Conservation (phyloP, 1,140 invertebrate genomes). For the Drosophila carrolli region DNA sequence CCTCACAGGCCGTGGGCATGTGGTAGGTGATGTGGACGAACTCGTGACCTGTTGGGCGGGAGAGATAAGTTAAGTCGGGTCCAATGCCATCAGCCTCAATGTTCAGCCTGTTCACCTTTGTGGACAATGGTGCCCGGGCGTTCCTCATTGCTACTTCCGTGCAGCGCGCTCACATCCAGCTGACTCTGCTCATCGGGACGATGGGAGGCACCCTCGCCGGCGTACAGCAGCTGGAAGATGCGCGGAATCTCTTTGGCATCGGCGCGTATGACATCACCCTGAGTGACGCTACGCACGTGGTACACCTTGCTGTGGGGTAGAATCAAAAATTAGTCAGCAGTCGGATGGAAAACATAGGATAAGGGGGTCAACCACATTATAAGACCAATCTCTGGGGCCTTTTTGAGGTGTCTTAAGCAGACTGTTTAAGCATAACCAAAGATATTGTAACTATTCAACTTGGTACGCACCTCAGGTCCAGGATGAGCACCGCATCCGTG, state of each 20-base stretch:
- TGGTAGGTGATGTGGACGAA: slow-evolving; percentile 98
- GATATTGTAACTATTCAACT: too few species aligned
- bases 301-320: slow-evolving; percentile 91
- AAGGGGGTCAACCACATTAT: not conserved
- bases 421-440: too few species aligned
- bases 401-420: too few species aligned
- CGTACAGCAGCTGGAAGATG: slow-evolving; percentile 98
- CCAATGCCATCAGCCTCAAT: not conserved
- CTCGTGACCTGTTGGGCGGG: slow-evolving; percentile 90
- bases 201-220: slow-evolving; percentile 96
- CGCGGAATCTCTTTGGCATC: slow-evolving; percentile 99
- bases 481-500: slow-evolving; percentile 94
- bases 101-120: slow-evolving; percentile 86
- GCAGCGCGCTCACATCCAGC: slow-evolving; percentile 84
- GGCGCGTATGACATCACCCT: slow-evolving; percentile 98
- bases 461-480: slow-evolving; percentile 93
- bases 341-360: too few species aligned
- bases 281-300: slow-evolving; percentile 98
- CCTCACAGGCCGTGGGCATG: slow-evolving; percentile 99
- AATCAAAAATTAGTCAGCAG: too few species aligned
- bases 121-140: slow-evolving; percentile 91
- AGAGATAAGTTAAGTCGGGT: too few species aligned
- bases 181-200: slow-evolving; percentile 89
- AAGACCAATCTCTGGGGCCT: too few species aligned
- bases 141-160: slow-evolving; percentile 88